A percentile compares a stretch with the other conserved stretches of the same genome.
Evolutionary conservation across 2,797 vertebrate species (phyloP).

Genomic region (Caiman crocodilus): DNA sequence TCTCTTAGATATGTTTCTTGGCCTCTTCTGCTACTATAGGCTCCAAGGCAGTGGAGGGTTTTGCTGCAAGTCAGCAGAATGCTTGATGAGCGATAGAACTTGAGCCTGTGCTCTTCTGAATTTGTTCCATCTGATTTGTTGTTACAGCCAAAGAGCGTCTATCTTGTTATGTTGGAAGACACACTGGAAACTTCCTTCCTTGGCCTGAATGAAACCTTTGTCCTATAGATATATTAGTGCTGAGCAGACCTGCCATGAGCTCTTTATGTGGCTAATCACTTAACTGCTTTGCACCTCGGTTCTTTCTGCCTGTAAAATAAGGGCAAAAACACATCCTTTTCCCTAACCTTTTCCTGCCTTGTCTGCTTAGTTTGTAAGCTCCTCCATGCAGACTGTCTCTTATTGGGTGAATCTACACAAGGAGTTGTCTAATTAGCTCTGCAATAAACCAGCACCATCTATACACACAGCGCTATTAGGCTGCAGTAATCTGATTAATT

Average conservation of each 20-base stretch:
- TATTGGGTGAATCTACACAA: too few species aligned
- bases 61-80: neutral
- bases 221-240: too few species aligned
- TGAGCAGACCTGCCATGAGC: neutral
- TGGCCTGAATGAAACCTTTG: neutral
- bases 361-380: neutral
- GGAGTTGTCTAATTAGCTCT: too few species aligned
- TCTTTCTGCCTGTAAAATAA: neutral
- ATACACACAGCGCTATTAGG: too few species aligned
- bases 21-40: neutral
- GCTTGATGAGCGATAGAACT: fast-evolving
- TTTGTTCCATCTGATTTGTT: neutral
- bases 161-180: neutral
- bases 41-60: neutral
- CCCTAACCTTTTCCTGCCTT: neutral
- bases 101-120: neutral
- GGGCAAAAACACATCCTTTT: too few species aligned
- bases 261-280: neutral
- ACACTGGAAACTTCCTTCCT: neutral
- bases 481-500: too few species aligned
- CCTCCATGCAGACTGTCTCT: neutral
- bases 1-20: neutral
- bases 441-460: too few species aligned
- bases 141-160: neutral
- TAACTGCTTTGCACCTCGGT: neutral